Base-by-base conservation (phyloP, 2,888 invertebrate genomes). In the Romanomermis culicivorax region DNA sequence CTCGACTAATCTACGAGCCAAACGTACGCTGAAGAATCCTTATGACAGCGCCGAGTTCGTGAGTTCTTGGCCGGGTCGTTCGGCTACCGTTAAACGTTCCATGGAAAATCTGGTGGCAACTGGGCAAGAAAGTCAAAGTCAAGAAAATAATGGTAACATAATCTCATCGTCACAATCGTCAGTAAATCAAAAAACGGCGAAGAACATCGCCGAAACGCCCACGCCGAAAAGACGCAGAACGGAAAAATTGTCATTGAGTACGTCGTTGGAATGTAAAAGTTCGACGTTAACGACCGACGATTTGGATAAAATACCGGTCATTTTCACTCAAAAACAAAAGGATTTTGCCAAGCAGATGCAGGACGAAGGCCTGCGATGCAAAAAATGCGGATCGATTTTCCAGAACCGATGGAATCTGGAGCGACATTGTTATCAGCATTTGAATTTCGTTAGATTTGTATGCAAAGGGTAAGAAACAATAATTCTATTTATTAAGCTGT, bases 341-440 rank as follows among this genome's bases (percentile, higher is more conserved):
- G 29, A 25, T 3, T 25, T 7, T 7, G 25, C 29, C 27, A 7
- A 14, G 26, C 3, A 4, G 3, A 27, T 49, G 7, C 4, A n/a
- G 50, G 26, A 29, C 29, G 11, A 49, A 27, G 11, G 3, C 4
- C 29, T 49, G 27, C 7, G 14, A 25, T 49, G 50, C 27, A 4
- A 14, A 29, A 14, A 27, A 49, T 49, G 50, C 29, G 11, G 27
- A 3, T 25, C 29, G 4, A 11, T 23, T 4, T 25, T 49, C 27
- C 11, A 11, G 27, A 49, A 49, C 27, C 25, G 11, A 29, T 27
- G 11, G 11, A 49, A 49, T 27, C 20, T 49, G 50, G 50, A 49
- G 20, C 50, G 50, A 7, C 50, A 49, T 27, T 49, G 50, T 29
- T 49, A 27, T 27, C 4, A 7, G 29, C 50, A 49, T 49, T 49